Percentiles rank a stretch among this genome's conserved stretches.
Evolutionary conservation across 2,888 invertebrate genomes (phyloP).

Genomic region (Clitarchus hookeri): DNA sequence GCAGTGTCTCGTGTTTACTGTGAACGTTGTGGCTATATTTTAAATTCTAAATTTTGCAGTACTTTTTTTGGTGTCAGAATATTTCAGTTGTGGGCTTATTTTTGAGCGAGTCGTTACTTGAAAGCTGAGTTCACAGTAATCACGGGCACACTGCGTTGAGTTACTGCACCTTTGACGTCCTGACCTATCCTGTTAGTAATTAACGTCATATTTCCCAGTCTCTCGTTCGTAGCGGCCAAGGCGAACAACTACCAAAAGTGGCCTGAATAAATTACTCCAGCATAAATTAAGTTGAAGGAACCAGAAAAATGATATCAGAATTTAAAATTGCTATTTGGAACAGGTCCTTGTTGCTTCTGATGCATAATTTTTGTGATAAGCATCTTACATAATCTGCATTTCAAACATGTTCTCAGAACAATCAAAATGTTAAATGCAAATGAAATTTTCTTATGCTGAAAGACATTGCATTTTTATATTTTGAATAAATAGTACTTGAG

Average conservation of each 20-base stretch:
- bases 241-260: not conserved
- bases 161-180: not conserved
- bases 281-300: not conserved
- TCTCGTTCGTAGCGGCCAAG: not conserved
- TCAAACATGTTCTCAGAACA: not conserved
- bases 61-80: too few relatives aligned
- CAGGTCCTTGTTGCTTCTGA: not conserved
- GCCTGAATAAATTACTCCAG: not conserved
- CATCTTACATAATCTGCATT: not conserved
- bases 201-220: not conserved
- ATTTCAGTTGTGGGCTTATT: not conserved
- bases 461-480: too few relatives aligned
- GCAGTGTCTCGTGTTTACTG: not conserved
- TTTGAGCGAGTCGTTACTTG: not conserved
- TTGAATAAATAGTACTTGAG: too few relatives aligned
- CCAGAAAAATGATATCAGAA: conserved; percentile 2
- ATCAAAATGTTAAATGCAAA: not conserved
- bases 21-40: not conserved
- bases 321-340: not conserved
- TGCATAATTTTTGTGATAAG: not conserved
- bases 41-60: too few relatives aligned
- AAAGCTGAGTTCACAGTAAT: not conserved
- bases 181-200: not conserved
- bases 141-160: not conserved
- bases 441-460: not conserved